Evolutionary conservation across 2,113 vertebrate species (phyloP).

Genomic region (Heterotis niloticus): DNA sequence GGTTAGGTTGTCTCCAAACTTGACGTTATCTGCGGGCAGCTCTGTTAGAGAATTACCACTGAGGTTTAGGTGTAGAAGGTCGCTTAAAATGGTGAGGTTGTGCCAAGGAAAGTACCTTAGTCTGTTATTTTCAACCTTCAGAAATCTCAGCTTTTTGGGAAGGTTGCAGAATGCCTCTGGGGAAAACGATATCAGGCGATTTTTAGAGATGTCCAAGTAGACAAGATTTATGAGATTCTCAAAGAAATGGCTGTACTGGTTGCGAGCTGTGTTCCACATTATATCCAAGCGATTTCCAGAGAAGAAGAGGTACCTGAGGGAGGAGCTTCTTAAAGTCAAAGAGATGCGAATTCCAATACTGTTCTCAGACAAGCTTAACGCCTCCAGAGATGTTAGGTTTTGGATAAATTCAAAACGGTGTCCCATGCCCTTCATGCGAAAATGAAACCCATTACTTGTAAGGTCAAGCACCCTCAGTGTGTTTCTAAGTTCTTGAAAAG

Average conservation of each 20-base stretch:
- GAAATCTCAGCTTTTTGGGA: slow-evolving; percentile 50
- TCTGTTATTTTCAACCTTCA: slow-evolving; percentile 56
- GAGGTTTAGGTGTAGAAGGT: slow-evolving; percentile 60
- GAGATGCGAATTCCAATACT: slow-evolving; percentile 63
- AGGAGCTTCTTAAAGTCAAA: slow-evolving; percentile 51
- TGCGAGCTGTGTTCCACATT: slow-evolving; percentile 61
- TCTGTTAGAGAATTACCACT: slow-evolving; percentile 56
- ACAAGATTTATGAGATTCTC: slow-evolving; percentile 60
- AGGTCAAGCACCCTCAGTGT: slow-evolving; percentile 67
- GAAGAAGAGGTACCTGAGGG: slow-evolving; percentile 63
- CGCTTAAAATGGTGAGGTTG: slow-evolving; percentile 53
- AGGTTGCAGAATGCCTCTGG: slow-evolving; percentile 50
- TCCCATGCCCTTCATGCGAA: slow-evolving; percentile 68
- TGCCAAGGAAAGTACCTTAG: slow-evolving; percentile 65
- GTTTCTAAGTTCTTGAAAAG: slow-evolving; percentile 57
- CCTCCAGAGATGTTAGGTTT: slow-evolving; percentile 52
- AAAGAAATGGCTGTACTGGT: slow-evolving; percentile 63
- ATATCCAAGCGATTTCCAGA: slow-evolving; percentile 59
- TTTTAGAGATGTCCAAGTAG: slow-evolving; percentile 67
- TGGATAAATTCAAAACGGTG: slow-evolving; percentile 62
- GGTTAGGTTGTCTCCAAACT: slow-evolving; percentile 49
- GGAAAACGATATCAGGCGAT: slow-evolving; percentile 52
- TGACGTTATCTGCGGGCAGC: slow-evolving; percentile 38
- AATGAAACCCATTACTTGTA: slow-evolving; percentile 69
- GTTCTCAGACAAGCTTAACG: slow-evolving; percentile 66